These are phyloP conservation scores for Agrotis exclamationis DNA, from an alignment of 2,888 invertebrate species.

Conservation along the genomic window DNA sequence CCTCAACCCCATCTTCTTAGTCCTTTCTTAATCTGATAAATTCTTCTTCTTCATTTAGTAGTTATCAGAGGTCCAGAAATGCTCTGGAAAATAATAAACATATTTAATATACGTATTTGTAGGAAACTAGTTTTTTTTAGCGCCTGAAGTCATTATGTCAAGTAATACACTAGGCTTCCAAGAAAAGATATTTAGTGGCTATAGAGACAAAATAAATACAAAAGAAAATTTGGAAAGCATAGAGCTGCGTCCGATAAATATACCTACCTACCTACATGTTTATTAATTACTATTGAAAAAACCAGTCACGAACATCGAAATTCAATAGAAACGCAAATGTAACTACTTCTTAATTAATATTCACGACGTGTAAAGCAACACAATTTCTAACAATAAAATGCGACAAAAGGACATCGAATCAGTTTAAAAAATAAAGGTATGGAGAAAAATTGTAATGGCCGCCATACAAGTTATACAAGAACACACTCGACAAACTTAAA, in stretches of 20 bases:
- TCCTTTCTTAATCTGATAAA: not conserved
- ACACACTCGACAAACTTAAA: slow-evolving; percentile 79
- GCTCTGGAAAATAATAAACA: slow-evolving; percentile 2
- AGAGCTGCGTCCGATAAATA: not conserved
- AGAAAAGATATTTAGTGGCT: too few relatives aligned
- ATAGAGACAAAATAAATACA: too few relatives aligned
- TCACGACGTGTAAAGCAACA: slow-evolving; percentile 35
- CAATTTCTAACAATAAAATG: slow-evolving; percentile 62
- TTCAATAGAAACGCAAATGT: slow-evolving; percentile 41
- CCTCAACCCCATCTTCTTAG: not conserved
- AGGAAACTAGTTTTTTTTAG: not conserved
- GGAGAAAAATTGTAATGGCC: slow-evolving; percentile 85
- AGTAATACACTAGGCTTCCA: too few relatives aligned
- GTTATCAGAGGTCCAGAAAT: not conserved
- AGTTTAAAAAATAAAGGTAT: slow-evolving; percentile 82
- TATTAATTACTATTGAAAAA: slow-evolving; percentile 12
- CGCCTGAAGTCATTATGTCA: too few relatives aligned
- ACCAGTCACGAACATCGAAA: slow-evolving; percentile 33
- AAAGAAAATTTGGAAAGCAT: not conserved
- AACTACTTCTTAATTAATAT: slow-evolving; percentile 48
- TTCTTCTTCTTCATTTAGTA: not conserved
- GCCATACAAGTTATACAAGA: slow-evolving; percentile 83
- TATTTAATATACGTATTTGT: not conserved
- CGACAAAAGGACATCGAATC: slow-evolving; percentile 76
- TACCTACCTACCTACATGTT: not conserved